A percentile compares a stretch with the other conserved stretches of the same genome.
Evolutionary conservation across 2,113 vertebrate genomes (phyloP).

Genomic region (Thomomys bottae): DNA sequence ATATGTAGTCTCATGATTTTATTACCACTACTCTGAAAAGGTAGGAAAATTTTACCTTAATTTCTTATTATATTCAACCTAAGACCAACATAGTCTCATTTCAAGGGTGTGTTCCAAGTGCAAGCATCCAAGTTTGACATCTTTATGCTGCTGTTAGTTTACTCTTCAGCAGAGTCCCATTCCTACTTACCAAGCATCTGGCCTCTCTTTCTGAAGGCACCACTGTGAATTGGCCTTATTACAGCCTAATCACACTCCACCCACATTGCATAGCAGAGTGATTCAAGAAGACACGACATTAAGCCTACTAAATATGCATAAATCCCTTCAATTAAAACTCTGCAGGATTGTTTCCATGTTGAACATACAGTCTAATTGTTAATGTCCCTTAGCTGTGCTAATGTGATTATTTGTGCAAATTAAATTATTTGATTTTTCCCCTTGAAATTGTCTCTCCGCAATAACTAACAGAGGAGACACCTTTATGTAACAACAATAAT

Average conservation of each 20-base stretch:
- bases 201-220: not conserved
- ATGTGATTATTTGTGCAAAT: constrained; percentile 61
- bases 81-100: not conserved
- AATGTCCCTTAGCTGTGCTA: constrained; percentile 42
- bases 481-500: not conserved
- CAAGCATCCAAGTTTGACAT: not conserved
- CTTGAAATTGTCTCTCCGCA: not conserved
- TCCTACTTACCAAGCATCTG: not conserved
- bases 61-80: not conserved
- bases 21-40: not conserved
- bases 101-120: not conserved
- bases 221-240: constrained; percentile 22
- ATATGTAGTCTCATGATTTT: not conserved
- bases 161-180: not conserved
- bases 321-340: constrained; percentile 65
- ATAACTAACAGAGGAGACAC: not conserved
- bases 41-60: not conserved
- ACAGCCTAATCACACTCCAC: not conserved
- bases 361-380: constrained; percentile 50
- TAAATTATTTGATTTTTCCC: constrained; percentile 24
- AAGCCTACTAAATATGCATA: constrained; percentile 60
- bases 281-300: constrained; percentile 43
- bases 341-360: constrained; percentile 41
- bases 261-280: not conserved
- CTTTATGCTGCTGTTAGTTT: not conserved